Evolutionary conservation across 92 coral and sea anemone genomes (phyloP).

Genomic region (Meandrina meandrites): DNA sequence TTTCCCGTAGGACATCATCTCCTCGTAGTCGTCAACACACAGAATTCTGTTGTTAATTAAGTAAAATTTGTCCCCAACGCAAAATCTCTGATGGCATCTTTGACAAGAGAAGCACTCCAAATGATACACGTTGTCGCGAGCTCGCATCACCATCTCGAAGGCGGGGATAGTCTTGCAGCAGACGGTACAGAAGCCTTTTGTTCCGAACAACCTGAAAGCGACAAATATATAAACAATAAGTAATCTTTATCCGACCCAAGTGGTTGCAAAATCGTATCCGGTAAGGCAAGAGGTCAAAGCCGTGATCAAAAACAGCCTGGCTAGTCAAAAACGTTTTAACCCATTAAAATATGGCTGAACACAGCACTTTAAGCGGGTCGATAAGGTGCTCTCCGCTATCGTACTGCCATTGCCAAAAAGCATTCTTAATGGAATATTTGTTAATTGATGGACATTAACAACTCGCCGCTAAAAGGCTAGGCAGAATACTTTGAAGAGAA

Average conservation of each 20-base stretch:
- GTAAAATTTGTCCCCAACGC: constrained; percentile 98
- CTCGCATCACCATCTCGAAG: constrained; percentile 99
- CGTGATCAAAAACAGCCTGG: not conserved
- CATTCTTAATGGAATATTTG: constrained; percentile 26
- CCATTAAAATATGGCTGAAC: not conserved
- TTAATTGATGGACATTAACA: constrained; percentile 23
- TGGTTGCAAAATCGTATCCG: constrained; percentile 20
- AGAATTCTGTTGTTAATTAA: constrained; percentile 89
- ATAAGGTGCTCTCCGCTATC: not conserved
- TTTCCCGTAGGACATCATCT: constrained; percentile 79
- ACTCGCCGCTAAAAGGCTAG: constrained; percentile 27
- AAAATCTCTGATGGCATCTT: constrained; percentile 95
- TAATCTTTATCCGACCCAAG: constrained; percentile 24
- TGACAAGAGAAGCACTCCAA: constrained; percentile 97
- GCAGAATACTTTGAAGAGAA: constrained; percentile 23
- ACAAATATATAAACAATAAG: constrained; percentile 43
- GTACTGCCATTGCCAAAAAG: constrained; percentile 3
- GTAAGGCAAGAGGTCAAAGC: constrained; percentile 17
- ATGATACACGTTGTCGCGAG: constrained; percentile 93
- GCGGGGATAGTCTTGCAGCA: constrained; percentile 97
- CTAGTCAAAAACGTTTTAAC: not conserved
- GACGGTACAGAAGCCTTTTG: constrained; percentile 90
- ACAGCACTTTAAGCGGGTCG: not conserved
- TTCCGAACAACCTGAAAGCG: constrained; percentile 85
- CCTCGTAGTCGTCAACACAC: constrained; percentile 93